A percentile compares a stretch with the other conserved stretches of the same genome.
Conservation (phyloP, 1,140 invertebrate species). For the Tetragonula clypearis region DNA sequence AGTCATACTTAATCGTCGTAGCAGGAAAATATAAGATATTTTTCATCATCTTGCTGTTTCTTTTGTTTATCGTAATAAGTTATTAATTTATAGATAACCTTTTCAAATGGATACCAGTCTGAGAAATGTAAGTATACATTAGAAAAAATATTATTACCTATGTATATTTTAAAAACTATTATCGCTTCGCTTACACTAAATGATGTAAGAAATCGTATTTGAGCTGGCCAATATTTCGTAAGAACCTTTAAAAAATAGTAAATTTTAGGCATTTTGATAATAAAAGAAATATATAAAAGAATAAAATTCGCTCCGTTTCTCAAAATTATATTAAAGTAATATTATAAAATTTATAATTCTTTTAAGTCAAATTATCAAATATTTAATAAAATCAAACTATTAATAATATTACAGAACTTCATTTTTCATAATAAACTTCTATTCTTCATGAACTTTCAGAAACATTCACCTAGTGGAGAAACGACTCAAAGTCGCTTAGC, state of each 20-base stretch:
- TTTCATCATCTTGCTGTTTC: too few species aligned
- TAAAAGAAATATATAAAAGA: background rate
- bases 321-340: background rate
- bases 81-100: background rate
- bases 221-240: constrained; percentile 39
- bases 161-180: background rate
- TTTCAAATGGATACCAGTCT: background rate
- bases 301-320: background rate
- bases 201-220: constrained; percentile 23
- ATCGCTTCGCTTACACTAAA: background rate
- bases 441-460: constrained; percentile 66
- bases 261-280: background rate
- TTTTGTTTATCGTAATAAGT: background rate
- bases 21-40: background rate
- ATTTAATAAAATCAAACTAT: background rate
- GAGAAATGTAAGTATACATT: constrained; percentile 27
- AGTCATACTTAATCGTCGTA: background rate
- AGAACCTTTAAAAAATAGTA: background rate
- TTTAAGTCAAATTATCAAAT: background rate
- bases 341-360: background rate
- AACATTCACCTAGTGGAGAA: constrained; percentile 67
- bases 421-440: background rate
- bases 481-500: constrained; percentile 80
- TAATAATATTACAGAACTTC: constrained; percentile 10
- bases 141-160: background rate